phyloP scores from a whole-genome alignment of 2,888 invertebrate genomes.

The Cremastinae sp. region DNA sequence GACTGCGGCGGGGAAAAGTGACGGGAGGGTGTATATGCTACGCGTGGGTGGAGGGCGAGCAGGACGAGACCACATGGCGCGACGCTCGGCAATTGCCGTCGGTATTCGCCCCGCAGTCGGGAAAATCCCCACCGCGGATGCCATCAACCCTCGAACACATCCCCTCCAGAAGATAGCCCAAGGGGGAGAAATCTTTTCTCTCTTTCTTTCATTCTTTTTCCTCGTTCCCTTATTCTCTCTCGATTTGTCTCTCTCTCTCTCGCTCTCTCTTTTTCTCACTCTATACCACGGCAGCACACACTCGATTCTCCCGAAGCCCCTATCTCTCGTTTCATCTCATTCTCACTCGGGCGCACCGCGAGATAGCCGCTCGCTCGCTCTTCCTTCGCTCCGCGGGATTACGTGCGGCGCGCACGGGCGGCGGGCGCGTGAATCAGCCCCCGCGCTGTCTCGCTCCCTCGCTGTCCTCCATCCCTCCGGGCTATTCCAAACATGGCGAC shows the following conservation, averaged over 20 bases:
- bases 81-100: slow-evolving; percentile 74
- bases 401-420: slow-evolving; percentile 32
- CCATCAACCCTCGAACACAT: slow-evolving; percentile 58
- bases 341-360: slow-evolving; percentile 50
- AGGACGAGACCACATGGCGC: slow-evolving; percentile 76
- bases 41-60: slow-evolving; percentile 24
- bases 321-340: slow-evolving; percentile 54
- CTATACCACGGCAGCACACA: slow-evolving; percentile 28
- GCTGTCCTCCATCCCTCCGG: slow-evolving; percentile 33
- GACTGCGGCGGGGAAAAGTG: slow-evolving; percentile 1
- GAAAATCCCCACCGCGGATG: slow-evolving; percentile 47
- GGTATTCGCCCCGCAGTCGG: slow-evolving; percentile 60
- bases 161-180: slow-evolving; percentile 7
- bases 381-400: slow-evolving; percentile 54
- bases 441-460: slow-evolving; percentile 8
- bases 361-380: slow-evolving; percentile 40
- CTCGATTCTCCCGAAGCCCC: slow-evolving; percentile 38
- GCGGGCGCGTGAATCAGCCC: slow-evolving; percentile 17
- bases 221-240: not conserved
- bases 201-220: too few species aligned
- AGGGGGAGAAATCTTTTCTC: not conserved
- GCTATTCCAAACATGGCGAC: slow-evolving; percentile 74
- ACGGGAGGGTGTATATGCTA: slow-evolving; percentile 9
- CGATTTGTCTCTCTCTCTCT: slow-evolving; percentile 7
- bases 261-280: not conserved